Evolutionary conservation across 2,888 invertebrate species (phyloP), one percentile per base, ranked within the genome.

Genomic region (Eristalis arbustorum): DNA sequence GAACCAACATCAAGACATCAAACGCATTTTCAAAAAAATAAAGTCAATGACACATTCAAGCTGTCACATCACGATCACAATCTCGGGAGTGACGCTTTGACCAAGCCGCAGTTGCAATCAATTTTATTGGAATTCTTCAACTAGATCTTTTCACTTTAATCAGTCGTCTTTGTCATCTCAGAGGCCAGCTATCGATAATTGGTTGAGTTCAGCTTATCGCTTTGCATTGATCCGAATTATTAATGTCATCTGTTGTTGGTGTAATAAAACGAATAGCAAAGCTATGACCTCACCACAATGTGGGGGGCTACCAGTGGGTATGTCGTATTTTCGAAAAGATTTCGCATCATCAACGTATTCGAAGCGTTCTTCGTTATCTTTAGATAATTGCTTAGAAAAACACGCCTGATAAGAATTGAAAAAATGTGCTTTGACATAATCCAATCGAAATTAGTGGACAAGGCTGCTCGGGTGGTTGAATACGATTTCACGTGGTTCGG

Each of bases 101-200:
- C 49, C 3, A 49, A n/a, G n/a, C 49, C 49, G 49, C 49, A 49
- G 49, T 49, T 49, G 49, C 49, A 49, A 49, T 49, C 49, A 49
- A 49, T 49, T 49, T 49, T 49, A 49, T 49, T 49, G n/a, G 49
- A 49, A 18, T 49, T 49, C 49, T 49, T 49, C 49, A 68, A 22
- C 66, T 67, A 67, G 66, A 3, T 59, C 14, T 23, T 23, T 22
- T 6, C 56, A 83, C 62, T 18, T 89, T n/a, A 18, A 22, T 25
- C 22, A 57, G 3, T 56, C 18, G 28, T 57, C 13, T 57, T 23
- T 28, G 25, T 18, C n/a, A 25, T 66, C 25, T 5, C 61, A 61
- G 23, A 28, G 25, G 31, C 31, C 13, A 23, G 31, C 61, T n/a
- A 61, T 28, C 61, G 23, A 61, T 61, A 61, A 31, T 25, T 31